Conservation (phyloP, 2,888 invertebrate genomes). For the Endomychus coccineus region DNA sequence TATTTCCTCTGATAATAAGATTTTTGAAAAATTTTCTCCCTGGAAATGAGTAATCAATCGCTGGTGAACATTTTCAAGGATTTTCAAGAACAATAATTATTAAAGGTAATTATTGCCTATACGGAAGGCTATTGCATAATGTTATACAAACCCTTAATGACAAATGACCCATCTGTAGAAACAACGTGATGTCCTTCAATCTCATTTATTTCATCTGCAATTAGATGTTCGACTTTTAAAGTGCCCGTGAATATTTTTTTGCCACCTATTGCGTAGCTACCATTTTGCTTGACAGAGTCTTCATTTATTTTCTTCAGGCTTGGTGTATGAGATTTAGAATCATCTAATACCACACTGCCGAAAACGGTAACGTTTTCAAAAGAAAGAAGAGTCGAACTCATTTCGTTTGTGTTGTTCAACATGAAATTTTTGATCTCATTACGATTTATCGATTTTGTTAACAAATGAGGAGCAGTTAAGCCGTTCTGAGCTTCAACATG, state of each 20-base stretch:
- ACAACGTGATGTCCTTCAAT: too few species aligned
- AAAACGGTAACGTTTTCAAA: constrained; percentile 35
- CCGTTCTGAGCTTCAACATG: constrained; percentile 31
- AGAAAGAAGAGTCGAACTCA: constrained; percentile 25
- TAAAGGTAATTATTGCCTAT: too few species aligned
- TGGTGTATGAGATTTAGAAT: constrained; percentile 27
- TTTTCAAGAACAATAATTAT: too few species aligned
- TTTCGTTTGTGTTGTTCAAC: constrained; percentile 28
- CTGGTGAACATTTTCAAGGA: too few species aligned
- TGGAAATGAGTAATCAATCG: too few species aligned
- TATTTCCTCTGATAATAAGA: constrained; percentile 25
- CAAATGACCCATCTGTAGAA: too few species aligned
- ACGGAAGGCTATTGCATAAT: too few species aligned
- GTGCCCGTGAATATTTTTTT: constrained; percentile 27
- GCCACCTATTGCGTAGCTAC: constrained; percentile 32
- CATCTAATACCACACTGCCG: constrained; percentile 32
- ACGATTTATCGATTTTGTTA: constrained; percentile 31
- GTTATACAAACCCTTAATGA: too few species aligned
- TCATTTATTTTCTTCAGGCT: constrained; percentile 30
- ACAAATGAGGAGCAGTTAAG: constrained; percentile 32
- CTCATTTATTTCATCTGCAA: constrained; percentile 19
- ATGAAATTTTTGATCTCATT: constrained; percentile 30
- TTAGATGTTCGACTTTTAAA: constrained; percentile 26
- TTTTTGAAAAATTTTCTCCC: constrained; percentile 25
- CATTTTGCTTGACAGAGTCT: constrained; percentile 32